phyloP scores from a whole-genome alignment of 2,888 invertebrate genomes.

The Oscheius sp. region DNA sequence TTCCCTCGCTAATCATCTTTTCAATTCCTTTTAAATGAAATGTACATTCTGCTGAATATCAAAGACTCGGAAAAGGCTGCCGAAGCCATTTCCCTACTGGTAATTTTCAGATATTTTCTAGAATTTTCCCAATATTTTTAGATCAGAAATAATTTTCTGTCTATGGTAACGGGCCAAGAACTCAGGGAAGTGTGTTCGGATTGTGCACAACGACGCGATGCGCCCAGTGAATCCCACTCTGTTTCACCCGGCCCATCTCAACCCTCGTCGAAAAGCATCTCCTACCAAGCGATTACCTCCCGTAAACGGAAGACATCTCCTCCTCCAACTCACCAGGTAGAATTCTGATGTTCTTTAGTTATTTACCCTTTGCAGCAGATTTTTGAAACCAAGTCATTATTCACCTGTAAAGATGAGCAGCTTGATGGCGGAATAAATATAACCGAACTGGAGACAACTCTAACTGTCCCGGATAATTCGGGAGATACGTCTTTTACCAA shows the following conservation, averaged over 20 bases:
- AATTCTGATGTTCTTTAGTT: too few relatives aligned
- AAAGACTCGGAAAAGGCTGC: constrained; percentile 14
- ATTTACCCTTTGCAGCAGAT: too few relatives aligned
- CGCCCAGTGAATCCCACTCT: background rate
- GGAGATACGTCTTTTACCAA: background rate
- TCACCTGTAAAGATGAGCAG: too few relatives aligned
- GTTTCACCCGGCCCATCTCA: background rate
- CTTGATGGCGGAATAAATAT: too few relatives aligned
- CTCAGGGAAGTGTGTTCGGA: constrained; percentile 14
- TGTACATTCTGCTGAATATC: constrained; percentile 31
- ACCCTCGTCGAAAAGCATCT: background rate
- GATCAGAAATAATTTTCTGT: constrained; percentile 29
- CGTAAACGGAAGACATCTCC: too few relatives aligned
- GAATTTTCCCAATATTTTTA: too few relatives aligned
- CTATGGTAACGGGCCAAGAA: constrained; percentile 17
- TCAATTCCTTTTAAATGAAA: background rate
- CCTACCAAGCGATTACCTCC: too few relatives aligned
- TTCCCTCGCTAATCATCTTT: background rate
- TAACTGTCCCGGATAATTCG: background rate
- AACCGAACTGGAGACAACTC: too few relatives aligned
- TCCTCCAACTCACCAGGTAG: too few relatives aligned
- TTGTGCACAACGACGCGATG: background rate
- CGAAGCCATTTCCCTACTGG: constrained; percentile 21
- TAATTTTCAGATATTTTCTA: background rate
- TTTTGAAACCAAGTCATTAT: too few relatives aligned